A percentile compares a stretch with the other conserved stretches of the same genome.
phyloP scores from a whole-genome alignment of 2,797 vertebrate genomes.

The Spinibarbus caldwelli region DNA sequence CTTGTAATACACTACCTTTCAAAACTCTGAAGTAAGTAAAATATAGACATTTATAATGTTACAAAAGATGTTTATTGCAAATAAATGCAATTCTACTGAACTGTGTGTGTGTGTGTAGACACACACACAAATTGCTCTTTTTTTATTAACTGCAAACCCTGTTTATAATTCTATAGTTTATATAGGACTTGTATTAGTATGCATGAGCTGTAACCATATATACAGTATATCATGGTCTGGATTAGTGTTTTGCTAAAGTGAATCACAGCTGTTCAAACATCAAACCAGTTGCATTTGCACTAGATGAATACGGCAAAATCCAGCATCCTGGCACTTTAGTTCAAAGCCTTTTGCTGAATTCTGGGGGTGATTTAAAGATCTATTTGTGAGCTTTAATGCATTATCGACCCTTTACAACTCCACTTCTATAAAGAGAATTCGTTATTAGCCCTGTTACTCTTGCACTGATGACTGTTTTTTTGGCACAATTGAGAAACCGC shows the following conservation, averaged over 20 bases:
- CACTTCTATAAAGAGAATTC: slow-evolving; percentile 18
- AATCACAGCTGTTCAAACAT: slow-evolving; percentile 11
- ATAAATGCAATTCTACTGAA: too few species aligned
- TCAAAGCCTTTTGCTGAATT: background rate
- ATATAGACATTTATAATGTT: too few species aligned
- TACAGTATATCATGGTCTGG: background rate
- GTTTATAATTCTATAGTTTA: background rate
- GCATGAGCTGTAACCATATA: background rate
- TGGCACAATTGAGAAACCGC: slow-evolving; percentile 19
- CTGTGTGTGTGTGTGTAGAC: too few species aligned
- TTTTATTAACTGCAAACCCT: background rate
- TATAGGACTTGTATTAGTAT: background rate
- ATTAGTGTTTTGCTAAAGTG: background rate
- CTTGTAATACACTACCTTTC: too few species aligned
- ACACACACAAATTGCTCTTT: background rate
- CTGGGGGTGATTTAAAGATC: slow-evolving; percentile 25
- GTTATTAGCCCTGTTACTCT: background rate
- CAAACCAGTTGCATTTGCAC: background rate
- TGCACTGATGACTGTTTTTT: background rate
- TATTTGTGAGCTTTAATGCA: slow-evolving; percentile 24
- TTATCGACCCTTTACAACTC: slow-evolving; percentile 10
- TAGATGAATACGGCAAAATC: background rate
- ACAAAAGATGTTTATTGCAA: too few species aligned
- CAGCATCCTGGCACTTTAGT: background rate
- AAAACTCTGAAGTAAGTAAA: too few species aligned